These are phyloP conservation scores for Arizona elegans DNA, from an alignment of 2,113 vertebrate genomes.

Conservation along the genomic window DNA sequence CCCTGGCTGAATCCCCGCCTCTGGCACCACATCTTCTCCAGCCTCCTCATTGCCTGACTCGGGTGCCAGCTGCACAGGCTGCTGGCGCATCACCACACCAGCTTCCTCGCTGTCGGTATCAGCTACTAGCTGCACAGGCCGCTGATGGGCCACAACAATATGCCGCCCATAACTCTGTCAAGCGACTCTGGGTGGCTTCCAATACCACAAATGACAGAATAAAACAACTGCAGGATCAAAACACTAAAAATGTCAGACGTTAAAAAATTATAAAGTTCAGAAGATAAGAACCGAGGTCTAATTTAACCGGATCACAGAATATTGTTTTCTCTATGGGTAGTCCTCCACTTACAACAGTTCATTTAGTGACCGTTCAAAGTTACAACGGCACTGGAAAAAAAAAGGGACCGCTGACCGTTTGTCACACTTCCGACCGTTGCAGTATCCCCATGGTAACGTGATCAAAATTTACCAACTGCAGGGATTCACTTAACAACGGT, in stretches of 20 bases:
- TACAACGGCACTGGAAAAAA: neutral
- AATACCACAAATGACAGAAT: neutral
- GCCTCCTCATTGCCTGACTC: too few relatives aligned
- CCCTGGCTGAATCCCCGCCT: too few relatives aligned
- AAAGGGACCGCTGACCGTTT: too few relatives aligned
- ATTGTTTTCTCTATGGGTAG: neutral
- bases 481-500: neutral
- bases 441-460: rapidly evolving
- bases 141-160: too few relatives aligned
- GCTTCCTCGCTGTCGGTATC: too few relatives aligned
- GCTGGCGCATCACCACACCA: too few relatives aligned
- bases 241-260: neutral
- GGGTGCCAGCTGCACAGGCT: too few relatives aligned
- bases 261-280: neutral
- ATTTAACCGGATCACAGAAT: neutral
- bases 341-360: neutral
- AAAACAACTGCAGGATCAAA: neutral
- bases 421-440: neutral
- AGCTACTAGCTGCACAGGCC: too few relatives aligned
- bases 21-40: too few relatives aligned
- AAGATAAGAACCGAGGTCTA: neutral
- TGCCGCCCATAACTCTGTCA: neutral
- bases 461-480: neutral
- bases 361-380: neutral
- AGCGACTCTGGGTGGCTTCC: neutral